Percentiles rank a stretch among this genome's conserved stretches.
These are phyloP conservation scores for Lutjanus campechanus DNA, from an alignment of 2,797 vertebrate genomes.

Conservation along the genomic window DNA sequence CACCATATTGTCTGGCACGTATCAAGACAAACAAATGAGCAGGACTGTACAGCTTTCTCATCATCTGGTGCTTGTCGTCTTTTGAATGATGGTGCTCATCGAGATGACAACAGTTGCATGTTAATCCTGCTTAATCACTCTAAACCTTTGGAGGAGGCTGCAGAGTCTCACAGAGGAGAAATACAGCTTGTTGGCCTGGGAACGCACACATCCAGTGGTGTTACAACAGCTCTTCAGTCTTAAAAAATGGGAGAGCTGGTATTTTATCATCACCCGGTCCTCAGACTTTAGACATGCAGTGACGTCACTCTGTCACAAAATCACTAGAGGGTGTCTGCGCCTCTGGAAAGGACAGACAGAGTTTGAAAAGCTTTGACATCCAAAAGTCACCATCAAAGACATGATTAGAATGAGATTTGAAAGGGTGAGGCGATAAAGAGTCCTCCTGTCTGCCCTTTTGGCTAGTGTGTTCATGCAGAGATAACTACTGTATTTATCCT, in stretches of 20 bases:
- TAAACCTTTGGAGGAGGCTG: not conserved
- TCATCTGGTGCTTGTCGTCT: not conserved
- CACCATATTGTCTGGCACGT: not conserved
- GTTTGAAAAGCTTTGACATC: slow-evolving; percentile 25
- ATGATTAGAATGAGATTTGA: slow-evolving; percentile 12
- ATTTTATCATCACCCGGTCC: not conserved
- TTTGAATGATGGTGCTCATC: not conserved
- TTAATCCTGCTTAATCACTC: slow-evolving; percentile 14
- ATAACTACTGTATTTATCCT: not conserved
- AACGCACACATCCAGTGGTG: not conserved
- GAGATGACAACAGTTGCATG: not conserved
- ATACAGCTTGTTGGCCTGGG: not conserved
- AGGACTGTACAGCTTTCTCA: not conserved
- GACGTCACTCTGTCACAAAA: not conserved
- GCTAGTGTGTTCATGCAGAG: not conserved
- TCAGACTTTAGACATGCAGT: not conserved
- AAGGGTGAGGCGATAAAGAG: not conserved
- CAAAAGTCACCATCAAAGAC: slow-evolving; percentile 20
- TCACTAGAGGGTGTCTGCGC: not conserved
- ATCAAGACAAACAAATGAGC: not conserved
- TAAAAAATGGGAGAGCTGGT: slow-evolving; percentile 12
- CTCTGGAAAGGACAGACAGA: slow-evolving; percentile 14
- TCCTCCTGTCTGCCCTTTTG: not conserved
- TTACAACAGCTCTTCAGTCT: slow-evolving; percentile 11
- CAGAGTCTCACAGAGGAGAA: not conserved